Evolutionary conservation across 1,140 invertebrate genomes (phyloP).

Genomic region (Diachasmimorpha longicaudata): DNA sequence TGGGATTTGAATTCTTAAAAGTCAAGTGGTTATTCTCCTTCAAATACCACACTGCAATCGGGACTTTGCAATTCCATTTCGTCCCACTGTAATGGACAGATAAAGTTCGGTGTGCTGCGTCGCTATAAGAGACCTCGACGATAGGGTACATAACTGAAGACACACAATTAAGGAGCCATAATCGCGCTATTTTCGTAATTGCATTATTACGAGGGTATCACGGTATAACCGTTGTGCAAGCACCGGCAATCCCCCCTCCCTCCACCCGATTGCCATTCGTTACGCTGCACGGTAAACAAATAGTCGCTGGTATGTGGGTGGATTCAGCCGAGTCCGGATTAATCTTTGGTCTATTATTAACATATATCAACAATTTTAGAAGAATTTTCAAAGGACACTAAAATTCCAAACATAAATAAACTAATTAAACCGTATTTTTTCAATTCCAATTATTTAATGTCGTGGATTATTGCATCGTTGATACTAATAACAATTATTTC

Average conservation of each 20-base stretch:
- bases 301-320: background rate
- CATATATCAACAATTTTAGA: too few species aligned
- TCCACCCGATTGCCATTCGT: background rate
- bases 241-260: background rate
- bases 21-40: too few species aligned
- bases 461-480: too few species aligned
- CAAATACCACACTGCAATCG: too few species aligned
- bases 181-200: conserved; percentile 55
- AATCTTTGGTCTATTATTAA: too few species aligned
- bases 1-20: too few species aligned
- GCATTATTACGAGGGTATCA: conserved; percentile 52
- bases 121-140: background rate
- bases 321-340: background rate
- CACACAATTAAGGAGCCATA: conserved; percentile 44
- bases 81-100: background rate
- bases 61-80: background rate
- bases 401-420: too few species aligned
- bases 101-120: background rate
- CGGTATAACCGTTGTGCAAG: conserved; percentile 13
- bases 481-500: background rate
- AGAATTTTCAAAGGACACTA: too few species aligned
- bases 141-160: conserved; percentile 22
- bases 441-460: too few species aligned
- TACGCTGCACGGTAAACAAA: background rate
- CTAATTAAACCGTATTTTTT: too few species aligned